These are phyloP conservation scores for Dinothrombium tinctorium DNA, from an alignment of 1,140 invertebrate species.

Conservation along the genomic window DNA sequence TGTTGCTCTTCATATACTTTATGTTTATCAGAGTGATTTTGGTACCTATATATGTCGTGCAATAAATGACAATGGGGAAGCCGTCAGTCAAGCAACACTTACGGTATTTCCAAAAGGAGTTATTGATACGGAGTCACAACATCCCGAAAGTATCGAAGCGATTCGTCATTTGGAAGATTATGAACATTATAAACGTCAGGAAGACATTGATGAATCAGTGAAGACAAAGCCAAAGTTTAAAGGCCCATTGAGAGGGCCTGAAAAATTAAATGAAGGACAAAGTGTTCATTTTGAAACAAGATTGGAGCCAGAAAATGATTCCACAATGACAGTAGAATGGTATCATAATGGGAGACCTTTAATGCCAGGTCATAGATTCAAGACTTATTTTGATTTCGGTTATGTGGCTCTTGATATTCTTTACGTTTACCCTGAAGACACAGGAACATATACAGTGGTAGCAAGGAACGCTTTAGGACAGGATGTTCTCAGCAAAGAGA, in stretches of 20 bases:
- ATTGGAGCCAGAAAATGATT: conserved; percentile 82
- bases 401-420: conserved; percentile 67
- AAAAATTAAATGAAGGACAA: conserved; percentile 76
- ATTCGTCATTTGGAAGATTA: conserved; percentile 12
- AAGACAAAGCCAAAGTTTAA: conserved; percentile 71
- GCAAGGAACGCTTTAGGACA: conserved; percentile 34
- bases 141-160: conserved; percentile 61
- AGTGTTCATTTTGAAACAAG: conserved; percentile 86
- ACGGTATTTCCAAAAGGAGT: no score
- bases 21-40: conserved; percentile 42
- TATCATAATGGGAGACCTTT: conserved; percentile 65
- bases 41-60: conserved; percentile 83
- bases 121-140: no score
- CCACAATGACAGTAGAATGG: conserved; percentile 92
- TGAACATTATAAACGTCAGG: neutral
- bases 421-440: conserved; percentile 57
- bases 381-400: conserved; percentile 64
- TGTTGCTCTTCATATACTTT: conserved; percentile 48
- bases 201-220: conserved; percentile 32
- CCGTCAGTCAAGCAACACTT: neutral
- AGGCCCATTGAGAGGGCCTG: conserved; percentile 65
- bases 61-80: conserved; percentile 30
- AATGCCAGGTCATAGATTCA: conserved; percentile 48
- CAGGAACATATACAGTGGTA: conserved; percentile 58
- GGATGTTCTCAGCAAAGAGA: neutral